Evolutionary conservation across 2,888 invertebrate species (phyloP).

Genomic region (Malacosoma neustria): DNA sequence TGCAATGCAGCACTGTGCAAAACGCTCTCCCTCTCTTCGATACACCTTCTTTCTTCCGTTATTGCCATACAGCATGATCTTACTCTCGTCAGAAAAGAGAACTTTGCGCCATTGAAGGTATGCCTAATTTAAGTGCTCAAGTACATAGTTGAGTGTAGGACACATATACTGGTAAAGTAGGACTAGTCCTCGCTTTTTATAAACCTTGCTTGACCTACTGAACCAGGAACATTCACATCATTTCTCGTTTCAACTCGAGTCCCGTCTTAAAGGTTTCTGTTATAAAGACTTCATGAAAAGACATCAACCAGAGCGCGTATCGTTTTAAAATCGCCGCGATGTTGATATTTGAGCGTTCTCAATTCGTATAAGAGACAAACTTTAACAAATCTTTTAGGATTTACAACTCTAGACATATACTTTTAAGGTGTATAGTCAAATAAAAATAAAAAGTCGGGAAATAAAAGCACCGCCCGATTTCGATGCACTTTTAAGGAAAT

Average conservation of each 20-base stretch:
- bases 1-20: too few species aligned
- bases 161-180: slow-evolving; percentile 28
- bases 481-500: slow-evolving; percentile 31
- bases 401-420: slow-evolving; percentile 20
- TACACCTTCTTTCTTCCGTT: too few species aligned
- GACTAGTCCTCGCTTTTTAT: slow-evolving; percentile 43
- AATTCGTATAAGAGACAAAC: slow-evolving; percentile 23
- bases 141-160: too few species aligned
- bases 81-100: too few species aligned
- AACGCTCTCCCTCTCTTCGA: too few species aligned
- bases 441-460: slow-evolving; percentile 10
- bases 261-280: slow-evolving; percentile 41
- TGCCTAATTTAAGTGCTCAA: too few species aligned
- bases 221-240: slow-evolving; percentile 48
- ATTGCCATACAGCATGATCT: too few species aligned
- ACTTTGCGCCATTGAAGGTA: too few species aligned
- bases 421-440: slow-evolving; percentile 19
- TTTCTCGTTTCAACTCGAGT: slow-evolving; percentile 39
- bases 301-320: slow-evolving; percentile 27
- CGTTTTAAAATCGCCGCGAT: slow-evolving; percentile 37
- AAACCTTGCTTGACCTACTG: slow-evolving; percentile 51
- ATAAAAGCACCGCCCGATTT: slow-evolving; percentile 24
- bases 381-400: slow-evolving; percentile 11
- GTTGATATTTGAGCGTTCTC: slow-evolving; percentile 24
- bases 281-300: slow-evolving; percentile 52